Conservation (phyloP, 2,797 vertebrate genomes). For the Sylvilagus floridanus region DNA sequence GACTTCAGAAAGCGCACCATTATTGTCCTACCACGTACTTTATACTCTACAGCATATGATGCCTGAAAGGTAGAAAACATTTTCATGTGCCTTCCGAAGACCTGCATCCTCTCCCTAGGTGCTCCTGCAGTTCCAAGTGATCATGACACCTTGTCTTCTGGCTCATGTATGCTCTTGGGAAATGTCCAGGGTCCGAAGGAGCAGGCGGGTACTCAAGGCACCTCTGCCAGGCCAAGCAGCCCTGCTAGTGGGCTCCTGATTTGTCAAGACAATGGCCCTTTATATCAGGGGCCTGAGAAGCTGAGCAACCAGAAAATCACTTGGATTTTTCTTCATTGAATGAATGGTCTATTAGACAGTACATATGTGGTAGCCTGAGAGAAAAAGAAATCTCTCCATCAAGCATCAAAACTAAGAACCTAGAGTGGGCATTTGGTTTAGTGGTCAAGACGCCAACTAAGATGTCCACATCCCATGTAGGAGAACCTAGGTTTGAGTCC, state of each 20-base stretch:
- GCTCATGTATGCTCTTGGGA: background rate
- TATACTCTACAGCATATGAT: background rate
- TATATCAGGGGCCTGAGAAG: slow-evolving; percentile 9
- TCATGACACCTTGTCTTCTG: background rate
- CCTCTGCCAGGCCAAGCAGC: background rate
- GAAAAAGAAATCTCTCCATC: background rate
- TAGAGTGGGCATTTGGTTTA: no score
- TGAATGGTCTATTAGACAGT: background rate
- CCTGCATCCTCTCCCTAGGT: background rate
- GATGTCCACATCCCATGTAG: no score
- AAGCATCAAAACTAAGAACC: no score
- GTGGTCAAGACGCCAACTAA: no score
- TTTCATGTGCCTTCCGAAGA: background rate
- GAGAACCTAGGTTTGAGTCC: no score
- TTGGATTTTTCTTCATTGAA: background rate
- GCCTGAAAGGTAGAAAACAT: background rate
- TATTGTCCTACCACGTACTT: background rate
- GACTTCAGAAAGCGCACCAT: slow-evolving; percentile 47
- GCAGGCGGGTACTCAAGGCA: background rate
- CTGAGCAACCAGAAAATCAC: slow-evolving; percentile 41
- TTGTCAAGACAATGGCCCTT: slow-evolving; percentile 40
- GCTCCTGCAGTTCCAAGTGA: background rate
- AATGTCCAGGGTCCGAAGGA: background rate
- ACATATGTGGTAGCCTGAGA: background rate
- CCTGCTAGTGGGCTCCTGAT: background rate